phyloP scores from a whole-genome alignment of 2,888 invertebrate genomes.

The Coelopa pilipes region DNA sequence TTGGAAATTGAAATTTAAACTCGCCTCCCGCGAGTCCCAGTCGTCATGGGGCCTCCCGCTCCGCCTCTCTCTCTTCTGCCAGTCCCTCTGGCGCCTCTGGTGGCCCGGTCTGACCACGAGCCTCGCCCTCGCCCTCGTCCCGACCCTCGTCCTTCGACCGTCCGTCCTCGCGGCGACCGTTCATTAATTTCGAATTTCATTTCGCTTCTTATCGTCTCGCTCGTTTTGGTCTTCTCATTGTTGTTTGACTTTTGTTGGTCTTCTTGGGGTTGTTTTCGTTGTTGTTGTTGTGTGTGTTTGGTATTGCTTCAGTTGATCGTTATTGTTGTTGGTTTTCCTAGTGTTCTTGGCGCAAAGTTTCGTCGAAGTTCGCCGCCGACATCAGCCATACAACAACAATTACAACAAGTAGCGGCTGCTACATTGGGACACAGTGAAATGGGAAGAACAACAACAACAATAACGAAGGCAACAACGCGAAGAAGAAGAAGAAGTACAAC shows the following conservation, averaged over 20 bases:
- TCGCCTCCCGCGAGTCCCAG: background rate
- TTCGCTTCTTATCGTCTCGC: conserved; percentile 16
- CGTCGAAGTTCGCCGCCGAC: conserved; percentile 12
- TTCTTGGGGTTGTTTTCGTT: background rate
- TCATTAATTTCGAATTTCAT: conserved; percentile 19
- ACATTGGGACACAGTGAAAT: too few species aligned
- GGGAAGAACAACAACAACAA: too few species aligned
- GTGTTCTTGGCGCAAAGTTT: background rate
- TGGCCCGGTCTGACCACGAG: too few species aligned
- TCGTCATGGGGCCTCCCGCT: background rate
- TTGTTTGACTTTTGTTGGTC: background rate
- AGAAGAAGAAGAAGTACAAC: background rate
- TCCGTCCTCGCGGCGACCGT: background rate
- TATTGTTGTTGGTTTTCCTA: background rate
- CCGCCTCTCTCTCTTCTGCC: background rate
- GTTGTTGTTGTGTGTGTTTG: background rate
- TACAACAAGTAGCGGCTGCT: too few species aligned
- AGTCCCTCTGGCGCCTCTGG: background rate
- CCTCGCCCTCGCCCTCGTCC: too few species aligned
- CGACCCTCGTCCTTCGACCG: background rate
- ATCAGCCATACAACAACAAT: background rate
- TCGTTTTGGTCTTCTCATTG: background rate
- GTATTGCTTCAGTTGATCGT: background rate
- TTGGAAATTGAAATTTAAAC: background rate
- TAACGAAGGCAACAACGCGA: background rate